Percentiles rank a stretch among this genome's conserved stretches.
These are phyloP conservation scores for Patiria pectinifera DNA, from an alignment of 53 echinoderm and acorn worm species.

Conservation along the genomic window DNA sequence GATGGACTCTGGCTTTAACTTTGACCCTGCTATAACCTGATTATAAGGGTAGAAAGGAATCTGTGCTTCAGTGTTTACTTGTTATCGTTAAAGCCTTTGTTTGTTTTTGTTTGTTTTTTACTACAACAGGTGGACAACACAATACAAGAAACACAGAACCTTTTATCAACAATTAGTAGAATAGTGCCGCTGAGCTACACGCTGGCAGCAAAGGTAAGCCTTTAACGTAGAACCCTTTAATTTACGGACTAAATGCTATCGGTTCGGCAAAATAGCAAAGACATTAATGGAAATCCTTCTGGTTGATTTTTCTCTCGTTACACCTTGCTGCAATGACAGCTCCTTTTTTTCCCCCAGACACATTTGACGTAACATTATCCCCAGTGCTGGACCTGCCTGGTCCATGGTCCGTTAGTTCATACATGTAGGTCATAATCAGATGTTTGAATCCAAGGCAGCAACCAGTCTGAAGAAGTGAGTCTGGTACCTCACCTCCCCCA, in stretches of 20 bases:
- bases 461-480: not conserved
- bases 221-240: not conserved
- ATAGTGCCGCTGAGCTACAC: slow-evolving; percentile 87
- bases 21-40: not conserved
- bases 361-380: no score
- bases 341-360: no score
- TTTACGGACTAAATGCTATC: not conserved
- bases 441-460: not conserved
- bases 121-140: slow-evolving; percentile 87
- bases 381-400: no score
- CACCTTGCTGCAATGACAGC: no score
- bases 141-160: slow-evolving; percentile 92
- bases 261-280: not conserved
- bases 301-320: no score
- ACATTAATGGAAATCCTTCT: not conserved
- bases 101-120: not conserved
- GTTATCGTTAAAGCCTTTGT: not conserved
- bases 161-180: slow-evolving; percentile 78
- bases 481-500: not conserved
- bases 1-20: not conserved
- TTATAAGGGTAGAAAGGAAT: not conserved
- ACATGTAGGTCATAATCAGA: no score
- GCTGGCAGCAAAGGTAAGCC: slow-evolving; percentile 82
- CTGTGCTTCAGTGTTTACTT: not conserved
- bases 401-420: no score